Conservation (phyloP, 2,113 vertebrate genomes). For the Raphicerus campestris region DNA sequence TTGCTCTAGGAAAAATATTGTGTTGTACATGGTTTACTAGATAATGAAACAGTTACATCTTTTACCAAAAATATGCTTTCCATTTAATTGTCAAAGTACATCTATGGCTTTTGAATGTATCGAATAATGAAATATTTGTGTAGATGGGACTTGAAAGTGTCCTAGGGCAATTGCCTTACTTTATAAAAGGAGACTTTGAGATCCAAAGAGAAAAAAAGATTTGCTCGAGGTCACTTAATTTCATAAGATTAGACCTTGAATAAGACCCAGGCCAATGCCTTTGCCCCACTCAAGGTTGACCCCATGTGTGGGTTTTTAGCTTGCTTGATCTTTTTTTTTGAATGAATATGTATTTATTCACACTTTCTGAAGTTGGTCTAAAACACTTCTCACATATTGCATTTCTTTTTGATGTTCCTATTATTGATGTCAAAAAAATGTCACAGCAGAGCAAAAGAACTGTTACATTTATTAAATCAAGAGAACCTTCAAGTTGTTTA, state of each 20-base stretch:
- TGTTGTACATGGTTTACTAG: background rate
- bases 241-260: background rate
- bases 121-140: background rate
- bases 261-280: background rate
- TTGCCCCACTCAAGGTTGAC: background rate
- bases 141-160: background rate
- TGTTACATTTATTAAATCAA: background rate
- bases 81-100: background rate
- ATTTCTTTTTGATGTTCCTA: background rate
- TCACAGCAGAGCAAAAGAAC: background rate
- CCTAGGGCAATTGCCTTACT: background rate
- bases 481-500: background rate
- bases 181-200: background rate
- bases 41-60: background rate
- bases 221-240: background rate
- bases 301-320: background rate
- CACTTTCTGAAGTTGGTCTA: background rate
- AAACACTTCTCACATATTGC: background rate
- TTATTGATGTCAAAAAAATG: constrained; percentile 9
- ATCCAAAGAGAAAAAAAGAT: background rate
- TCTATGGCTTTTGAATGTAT: background rate
- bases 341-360: background rate
- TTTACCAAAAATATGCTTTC: background rate
- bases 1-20: background rate
- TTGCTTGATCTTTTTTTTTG: background rate